A percentile compares a stretch with the other conserved stretches of the same genome.
These are phyloP conservation scores for Anthonomus grandis DNA, from an alignment of 1,140 invertebrate species.

Conservation along the genomic window DNA sequence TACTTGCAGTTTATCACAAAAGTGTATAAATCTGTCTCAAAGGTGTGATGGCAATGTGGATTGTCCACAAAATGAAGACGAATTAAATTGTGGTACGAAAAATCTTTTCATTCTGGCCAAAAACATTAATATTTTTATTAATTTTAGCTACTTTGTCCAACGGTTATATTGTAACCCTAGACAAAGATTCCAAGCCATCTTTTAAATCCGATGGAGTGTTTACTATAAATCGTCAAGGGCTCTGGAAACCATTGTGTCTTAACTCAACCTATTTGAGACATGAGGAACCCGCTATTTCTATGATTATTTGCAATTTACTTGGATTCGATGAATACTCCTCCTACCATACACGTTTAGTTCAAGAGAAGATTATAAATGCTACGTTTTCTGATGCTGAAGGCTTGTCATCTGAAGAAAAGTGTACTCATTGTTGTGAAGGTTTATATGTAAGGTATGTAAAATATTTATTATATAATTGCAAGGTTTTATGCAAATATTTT, in stretches of 20 bases:
- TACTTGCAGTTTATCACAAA: slow-evolving; percentile 56
- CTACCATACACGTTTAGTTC: slow-evolving; percentile 31
- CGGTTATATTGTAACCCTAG: slow-evolving; percentile 56
- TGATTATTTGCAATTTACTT: slow-evolving; percentile 57
- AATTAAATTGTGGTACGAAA: slow-evolving; percentile 64
- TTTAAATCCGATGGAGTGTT: slow-evolving; percentile 59
- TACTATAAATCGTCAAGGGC: slow-evolving; percentile 53
- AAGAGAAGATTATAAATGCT: slow-evolving; percentile 23
- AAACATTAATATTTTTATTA: neutral
- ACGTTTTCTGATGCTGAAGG: neutral
- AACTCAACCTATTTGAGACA: slow-evolving; percentile 40
- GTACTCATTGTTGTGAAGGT: slow-evolving; percentile 36
- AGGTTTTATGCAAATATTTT: neutral
- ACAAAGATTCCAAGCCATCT: slow-evolving; percentile 57
- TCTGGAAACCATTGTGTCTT: slow-evolving; percentile 62
- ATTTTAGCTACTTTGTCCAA: slow-evolving; percentile 63
- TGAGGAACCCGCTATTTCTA: slow-evolving; percentile 45
- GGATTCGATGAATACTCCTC: slow-evolving; percentile 55
- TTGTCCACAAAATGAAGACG: slow-evolving; percentile 67
- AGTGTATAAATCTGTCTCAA: slow-evolving; percentile 56
- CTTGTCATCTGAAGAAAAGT: neutral
- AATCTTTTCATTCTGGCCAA: slow-evolving; percentile 12
- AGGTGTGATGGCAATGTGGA: slow-evolving; percentile 62
- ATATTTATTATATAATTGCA: neutral
- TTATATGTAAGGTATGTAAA: slow-evolving; percentile 38